phyloP scores from a whole-genome alignment of 2,113 vertebrate species.

The Vidua chalybeata region DNA sequence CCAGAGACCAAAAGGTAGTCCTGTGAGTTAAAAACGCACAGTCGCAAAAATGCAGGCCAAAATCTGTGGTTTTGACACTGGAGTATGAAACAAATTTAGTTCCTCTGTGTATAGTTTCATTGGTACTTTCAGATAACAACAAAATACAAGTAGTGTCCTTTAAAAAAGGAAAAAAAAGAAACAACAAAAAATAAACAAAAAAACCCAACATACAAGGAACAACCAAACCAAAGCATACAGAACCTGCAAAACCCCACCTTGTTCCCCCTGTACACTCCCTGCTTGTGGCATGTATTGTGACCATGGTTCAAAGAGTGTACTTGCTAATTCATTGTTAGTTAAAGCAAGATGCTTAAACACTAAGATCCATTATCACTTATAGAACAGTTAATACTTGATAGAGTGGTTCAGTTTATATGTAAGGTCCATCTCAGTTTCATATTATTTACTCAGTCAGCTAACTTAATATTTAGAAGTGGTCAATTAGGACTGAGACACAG shows the following conservation, averaged over 20 bases:
- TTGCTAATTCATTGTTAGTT: slow-evolving; percentile 78
- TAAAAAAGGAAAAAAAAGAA: not conserved
- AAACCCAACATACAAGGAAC: not conserved
- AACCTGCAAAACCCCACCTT: slow-evolving; percentile 57
- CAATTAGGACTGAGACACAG: slow-evolving; percentile 98
- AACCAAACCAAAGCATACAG: slow-evolving; percentile 56
- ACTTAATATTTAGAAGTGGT: slow-evolving; percentile 93
- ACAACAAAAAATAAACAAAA: not conserved
- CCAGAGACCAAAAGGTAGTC: slow-evolving; percentile 18
- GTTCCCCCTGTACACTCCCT: slow-evolving; percentile 47
- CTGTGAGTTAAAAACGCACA: slow-evolving; percentile 66
- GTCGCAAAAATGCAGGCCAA: not conserved
- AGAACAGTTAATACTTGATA: slow-evolving; percentile 82
- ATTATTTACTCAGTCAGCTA: slow-evolving; percentile 87
- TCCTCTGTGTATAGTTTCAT: slow-evolving; percentile 48
- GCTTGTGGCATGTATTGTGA: slow-evolving; percentile 80
- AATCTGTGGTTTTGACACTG: slow-evolving; percentile 29
- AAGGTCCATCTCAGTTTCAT: slow-evolving; percentile 78
- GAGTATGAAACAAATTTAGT: slow-evolving; percentile 53
- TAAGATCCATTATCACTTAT: slow-evolving; percentile 67
- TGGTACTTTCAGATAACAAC: slow-evolving; percentile 62
- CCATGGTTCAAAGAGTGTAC: slow-evolving; percentile 78
- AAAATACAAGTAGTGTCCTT: slow-evolving; percentile 61
- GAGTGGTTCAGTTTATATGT: slow-evolving; percentile 75
- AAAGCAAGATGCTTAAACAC: slow-evolving; percentile 71